These are phyloP conservation scores for Phymorhynchus buccinoides DNA, from an alignment of 1,140 invertebrate species.

Conservation along the genomic window DNA sequence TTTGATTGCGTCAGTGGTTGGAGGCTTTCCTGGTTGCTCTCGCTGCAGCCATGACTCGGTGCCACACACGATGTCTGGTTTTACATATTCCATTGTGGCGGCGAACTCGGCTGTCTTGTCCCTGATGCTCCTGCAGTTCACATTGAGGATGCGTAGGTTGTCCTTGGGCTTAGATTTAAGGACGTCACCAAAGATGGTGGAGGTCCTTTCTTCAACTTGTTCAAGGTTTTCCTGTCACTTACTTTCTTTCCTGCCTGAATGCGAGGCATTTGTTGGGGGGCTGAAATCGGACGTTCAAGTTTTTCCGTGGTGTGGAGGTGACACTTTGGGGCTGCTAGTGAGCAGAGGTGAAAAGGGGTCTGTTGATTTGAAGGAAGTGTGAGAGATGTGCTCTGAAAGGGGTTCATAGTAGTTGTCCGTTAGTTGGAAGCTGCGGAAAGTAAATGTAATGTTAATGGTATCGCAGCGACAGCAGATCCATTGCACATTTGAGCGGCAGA, in stretches of 20 bases:
- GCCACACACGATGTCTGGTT: slow-evolving; percentile 51
- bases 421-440: slow-evolving; percentile 34
- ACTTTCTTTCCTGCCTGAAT: background rate
- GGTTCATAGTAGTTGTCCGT: slow-evolving; percentile 39
- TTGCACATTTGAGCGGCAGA: background rate
- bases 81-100: slow-evolving; percentile 39
- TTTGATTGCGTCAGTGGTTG: slow-evolving; percentile 32
- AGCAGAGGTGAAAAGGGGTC: background rate
- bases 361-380: background rate
- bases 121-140: slow-evolving; percentile 46
- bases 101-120: slow-evolving; percentile 44
- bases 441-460: slow-evolving; percentile 27
- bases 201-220: background rate
- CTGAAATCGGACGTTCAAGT: background rate
- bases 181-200: background rate
- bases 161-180: background rate
- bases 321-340: background rate
- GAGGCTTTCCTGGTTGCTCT: slow-evolving; percentile 36
- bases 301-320: background rate
- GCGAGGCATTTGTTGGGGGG: background rate
- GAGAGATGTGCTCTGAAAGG: slow-evolving; percentile 29
- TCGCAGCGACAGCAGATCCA: background rate
- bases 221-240: background rate
- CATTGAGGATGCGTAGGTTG: slow-evolving; percentile 36
- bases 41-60: slow-evolving; percentile 52